Evolutionary conservation across 2,888 invertebrate genomes (phyloP).

Genomic region (Salpingus planirostris): DNA sequence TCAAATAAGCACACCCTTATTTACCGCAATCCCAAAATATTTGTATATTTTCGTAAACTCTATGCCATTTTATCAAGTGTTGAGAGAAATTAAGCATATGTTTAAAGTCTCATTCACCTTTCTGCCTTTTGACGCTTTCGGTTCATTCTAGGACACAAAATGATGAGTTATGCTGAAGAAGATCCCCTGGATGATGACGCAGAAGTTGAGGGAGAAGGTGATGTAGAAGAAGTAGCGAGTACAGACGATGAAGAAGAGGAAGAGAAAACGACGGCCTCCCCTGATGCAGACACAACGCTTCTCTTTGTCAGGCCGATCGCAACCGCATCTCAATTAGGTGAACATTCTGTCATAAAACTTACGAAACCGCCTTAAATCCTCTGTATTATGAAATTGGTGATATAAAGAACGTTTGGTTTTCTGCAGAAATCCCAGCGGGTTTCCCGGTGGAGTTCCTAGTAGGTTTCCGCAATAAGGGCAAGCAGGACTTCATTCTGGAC

Average conservation of each 20-base stretch:
- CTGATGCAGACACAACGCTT: conserved; percentile 85
- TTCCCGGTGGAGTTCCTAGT: conserved; percentile 89
- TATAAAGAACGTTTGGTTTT: conserved; percentile 4
- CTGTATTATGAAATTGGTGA: not conserved
- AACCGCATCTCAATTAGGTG: conserved; percentile 56
- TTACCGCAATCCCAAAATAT: too few relatives aligned
- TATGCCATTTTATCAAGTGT: too few relatives aligned
- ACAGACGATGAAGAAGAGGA: conserved; percentile 54
- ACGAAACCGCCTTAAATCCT: not conserved
- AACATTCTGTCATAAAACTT: too few relatives aligned
- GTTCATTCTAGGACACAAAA: conserved; percentile 40
- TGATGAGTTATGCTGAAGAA: conserved; percentile 53
- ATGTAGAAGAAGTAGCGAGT: conserved; percentile 49
- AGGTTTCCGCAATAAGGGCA: conserved; percentile 92
- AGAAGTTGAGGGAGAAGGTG: conserved; percentile 58
- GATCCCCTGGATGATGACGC: conserved; percentile 61
- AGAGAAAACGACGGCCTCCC: conserved; percentile 65
- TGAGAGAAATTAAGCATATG: too few relatives aligned
- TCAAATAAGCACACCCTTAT: too few relatives aligned
- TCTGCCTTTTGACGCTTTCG: too few relatives aligned
- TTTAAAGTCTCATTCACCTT: not conserved
- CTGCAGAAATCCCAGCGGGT: conserved; percentile 80
- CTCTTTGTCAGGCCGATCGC: conserved; percentile 76
- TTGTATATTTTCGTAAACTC: too few relatives aligned
- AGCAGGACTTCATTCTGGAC: conserved; percentile 84